These are phyloP conservation scores for Moxostoma hubbsi DNA, from an alignment of 2,797 vertebrate species.

Conservation along the genomic window DNA sequence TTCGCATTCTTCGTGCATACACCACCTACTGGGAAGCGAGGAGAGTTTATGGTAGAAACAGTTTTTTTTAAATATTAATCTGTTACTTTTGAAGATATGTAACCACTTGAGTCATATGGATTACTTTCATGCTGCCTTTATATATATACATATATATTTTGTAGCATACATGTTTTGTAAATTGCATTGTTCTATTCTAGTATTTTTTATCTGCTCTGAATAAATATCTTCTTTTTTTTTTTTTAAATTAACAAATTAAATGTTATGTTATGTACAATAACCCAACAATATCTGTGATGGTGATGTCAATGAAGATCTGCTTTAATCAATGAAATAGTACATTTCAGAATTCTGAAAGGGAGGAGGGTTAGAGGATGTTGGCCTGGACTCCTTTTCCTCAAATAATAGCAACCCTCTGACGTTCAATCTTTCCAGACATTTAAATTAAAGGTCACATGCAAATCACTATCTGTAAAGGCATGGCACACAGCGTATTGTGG, in stretches of 20 bases:
- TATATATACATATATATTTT: too few species aligned
- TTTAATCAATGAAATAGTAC: constrained; percentile 49
- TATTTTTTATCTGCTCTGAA: background rate
- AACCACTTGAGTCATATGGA: too few species aligned
- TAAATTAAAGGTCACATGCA: constrained; percentile 66
- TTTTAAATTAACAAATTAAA: background rate
- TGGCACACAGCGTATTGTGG: constrained; percentile 44
- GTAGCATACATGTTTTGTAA: background rate
- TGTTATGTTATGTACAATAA: background rate
- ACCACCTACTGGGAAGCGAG: too few species aligned
- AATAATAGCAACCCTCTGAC: constrained; percentile 53
- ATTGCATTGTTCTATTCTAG: background rate
- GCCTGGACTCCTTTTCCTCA: constrained; percentile 40
- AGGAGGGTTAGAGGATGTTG: constrained; percentile 21
- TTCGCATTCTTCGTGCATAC: too few species aligned
- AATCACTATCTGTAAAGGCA: constrained; percentile 54
- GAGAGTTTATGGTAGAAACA: too few species aligned
- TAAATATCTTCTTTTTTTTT: background rate
- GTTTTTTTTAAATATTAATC: too few species aligned
- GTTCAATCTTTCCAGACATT: constrained; percentile 63
- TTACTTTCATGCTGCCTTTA: too few species aligned
- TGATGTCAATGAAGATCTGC: background rate
- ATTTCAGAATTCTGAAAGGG: constrained; percentile 42
- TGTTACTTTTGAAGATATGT: too few species aligned
- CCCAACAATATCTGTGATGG: constrained; percentile 3